Conservation (phyloP, 1,140 invertebrate species). For the Meloidogyne floridensis region DNA sequence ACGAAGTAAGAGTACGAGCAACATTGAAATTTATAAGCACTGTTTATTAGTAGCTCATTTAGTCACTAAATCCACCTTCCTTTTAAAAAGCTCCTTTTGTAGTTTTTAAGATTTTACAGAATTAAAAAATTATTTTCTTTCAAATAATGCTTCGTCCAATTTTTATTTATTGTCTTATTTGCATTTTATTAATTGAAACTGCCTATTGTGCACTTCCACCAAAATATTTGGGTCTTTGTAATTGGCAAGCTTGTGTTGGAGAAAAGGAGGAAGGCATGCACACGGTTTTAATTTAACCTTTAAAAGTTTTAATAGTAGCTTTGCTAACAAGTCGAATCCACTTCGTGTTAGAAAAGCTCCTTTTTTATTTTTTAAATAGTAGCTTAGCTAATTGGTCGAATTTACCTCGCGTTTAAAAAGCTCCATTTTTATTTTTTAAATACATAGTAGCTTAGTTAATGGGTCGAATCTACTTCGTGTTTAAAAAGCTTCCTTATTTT, state of each 20-base stretch:
- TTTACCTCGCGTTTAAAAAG: not conserved
- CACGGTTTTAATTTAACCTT: not conserved
- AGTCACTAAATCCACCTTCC: too few relatives aligned
- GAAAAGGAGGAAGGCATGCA: conserved; percentile 18
- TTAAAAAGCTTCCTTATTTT: not conserved
- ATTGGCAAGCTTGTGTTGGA: conserved; percentile 22
- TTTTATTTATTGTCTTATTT: not conserved
- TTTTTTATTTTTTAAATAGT: not conserved
- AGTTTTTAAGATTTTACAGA: not conserved
- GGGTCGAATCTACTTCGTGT: not conserved
- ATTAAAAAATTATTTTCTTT: not conserved
- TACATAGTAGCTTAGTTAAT: conserved; percentile 1
- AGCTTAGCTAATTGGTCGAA: not conserved
- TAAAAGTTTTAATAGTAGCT: not conserved
- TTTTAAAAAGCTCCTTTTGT: too few relatives aligned
- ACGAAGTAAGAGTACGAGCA: too few relatives aligned
- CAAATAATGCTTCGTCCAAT: not conserved
- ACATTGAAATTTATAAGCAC: too few relatives aligned
- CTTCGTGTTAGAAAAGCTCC: not conserved
- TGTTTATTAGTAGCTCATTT: too few relatives aligned
- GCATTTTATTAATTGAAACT: not conserved
- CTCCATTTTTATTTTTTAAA: not conserved
- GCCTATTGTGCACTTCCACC: conserved; percentile 1
- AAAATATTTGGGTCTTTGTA: conserved; percentile 23
- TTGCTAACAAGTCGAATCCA: not conserved